A percentile compares a stretch with the other conserved stretches of the same genome.
Conservation (phyloP, 2,888 invertebrate genomes). For the Caenorhabditis zanzibari region DNA sequence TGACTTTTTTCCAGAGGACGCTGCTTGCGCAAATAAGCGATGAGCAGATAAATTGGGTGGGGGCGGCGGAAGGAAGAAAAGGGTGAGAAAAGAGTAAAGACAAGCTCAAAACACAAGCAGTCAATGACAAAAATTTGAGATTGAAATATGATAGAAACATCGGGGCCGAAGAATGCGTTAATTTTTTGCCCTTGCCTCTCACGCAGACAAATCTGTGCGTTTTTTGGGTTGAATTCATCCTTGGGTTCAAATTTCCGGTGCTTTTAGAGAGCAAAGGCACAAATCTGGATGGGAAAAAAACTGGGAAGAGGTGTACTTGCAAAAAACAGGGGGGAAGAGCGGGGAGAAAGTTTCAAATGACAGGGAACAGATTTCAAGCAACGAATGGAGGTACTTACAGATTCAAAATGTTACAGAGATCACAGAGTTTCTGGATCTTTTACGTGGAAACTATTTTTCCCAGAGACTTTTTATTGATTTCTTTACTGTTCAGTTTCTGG, state of each 20-base stretch:
- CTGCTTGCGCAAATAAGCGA: constrained; percentile 51
- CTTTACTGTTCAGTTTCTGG: too few relatives aligned
- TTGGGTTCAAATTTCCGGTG: constrained; percentile 51
- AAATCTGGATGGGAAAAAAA: constrained; percentile 2
- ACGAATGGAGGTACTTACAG: constrained; percentile 1
- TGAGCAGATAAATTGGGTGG: constrained; percentile 52
- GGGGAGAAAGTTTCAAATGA: constrained; percentile 22
- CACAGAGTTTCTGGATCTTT: background rate
- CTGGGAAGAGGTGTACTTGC: constrained; percentile 5
- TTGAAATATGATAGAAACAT: constrained; percentile 63
- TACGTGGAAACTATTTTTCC: too few relatives aligned
- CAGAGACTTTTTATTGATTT: too few relatives aligned
- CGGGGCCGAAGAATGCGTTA: constrained; percentile 55
- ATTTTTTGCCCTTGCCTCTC: constrained; percentile 6
- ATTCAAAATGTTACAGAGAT: background rate
- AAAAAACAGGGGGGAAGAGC: background rate
- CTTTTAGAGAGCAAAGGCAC: background rate
- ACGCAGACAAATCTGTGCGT: constrained; percentile 26
- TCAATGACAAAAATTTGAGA: background rate
- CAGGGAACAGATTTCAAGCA: constrained; percentile 21
- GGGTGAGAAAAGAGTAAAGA: constrained; percentile 26
- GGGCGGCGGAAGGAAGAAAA: constrained; percentile 22
- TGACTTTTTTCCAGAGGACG: constrained; percentile 49
- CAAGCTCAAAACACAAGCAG: constrained; percentile 57
- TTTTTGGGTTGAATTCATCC: background rate